These are phyloP conservation scores for Plestiodon gilberti DNA, from an alignment of 2,113 vertebrate genomes.

Conservation along the genomic window DNA sequence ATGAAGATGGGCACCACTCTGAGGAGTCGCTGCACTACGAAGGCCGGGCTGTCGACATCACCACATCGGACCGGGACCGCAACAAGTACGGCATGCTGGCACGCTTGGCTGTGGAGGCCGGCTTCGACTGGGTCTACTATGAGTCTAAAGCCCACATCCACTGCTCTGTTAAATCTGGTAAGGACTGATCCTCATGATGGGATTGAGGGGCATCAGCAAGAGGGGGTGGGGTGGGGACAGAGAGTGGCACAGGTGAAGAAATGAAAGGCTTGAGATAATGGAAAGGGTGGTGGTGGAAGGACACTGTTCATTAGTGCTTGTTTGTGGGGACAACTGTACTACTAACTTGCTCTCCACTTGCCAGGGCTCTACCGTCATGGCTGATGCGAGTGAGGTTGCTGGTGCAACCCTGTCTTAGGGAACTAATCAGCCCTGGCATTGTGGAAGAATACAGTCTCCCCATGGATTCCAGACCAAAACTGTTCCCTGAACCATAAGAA, in stretches of 20 bases:
- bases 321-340: background rate
- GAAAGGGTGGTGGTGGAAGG: background rate
- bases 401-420: background rate
- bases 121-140: constrained; percentile 94
- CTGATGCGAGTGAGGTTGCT: background rate
- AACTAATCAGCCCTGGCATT: background rate
- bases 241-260: background rate
- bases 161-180: constrained; percentile 97
- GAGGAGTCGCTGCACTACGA: constrained; percentile 93
- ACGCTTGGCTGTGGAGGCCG: constrained; percentile 90
- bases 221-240: background rate
- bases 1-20: constrained; percentile 91
- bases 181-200: constrained; percentile 26
- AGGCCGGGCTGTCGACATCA: constrained; percentile 92
- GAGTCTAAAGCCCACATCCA: constrained; percentile 93
- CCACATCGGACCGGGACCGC: constrained; percentile 91
- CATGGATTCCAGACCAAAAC: background rate
- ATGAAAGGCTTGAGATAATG: background rate
- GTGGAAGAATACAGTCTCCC: background rate
- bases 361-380: background rate
- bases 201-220: background rate
- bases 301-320: background rate
- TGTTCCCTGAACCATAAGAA: too few species aligned
- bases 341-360: background rate
- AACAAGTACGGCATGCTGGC: constrained; percentile 94